These are phyloP conservation scores for Thereva unica DNA, from an alignment of 2,888 invertebrate genomes.

Conservation along the genomic window DNA sequence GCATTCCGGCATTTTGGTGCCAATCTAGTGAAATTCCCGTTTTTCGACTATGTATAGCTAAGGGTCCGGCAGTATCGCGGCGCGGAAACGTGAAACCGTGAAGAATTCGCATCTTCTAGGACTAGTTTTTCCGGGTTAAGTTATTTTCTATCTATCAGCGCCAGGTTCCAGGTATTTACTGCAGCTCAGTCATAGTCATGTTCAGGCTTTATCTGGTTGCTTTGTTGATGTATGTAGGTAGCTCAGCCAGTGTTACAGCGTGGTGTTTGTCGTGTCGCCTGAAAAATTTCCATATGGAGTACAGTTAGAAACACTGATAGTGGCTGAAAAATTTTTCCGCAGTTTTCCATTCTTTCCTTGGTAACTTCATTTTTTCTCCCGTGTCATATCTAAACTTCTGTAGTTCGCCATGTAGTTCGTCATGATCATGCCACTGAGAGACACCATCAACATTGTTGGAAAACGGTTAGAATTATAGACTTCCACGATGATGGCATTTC, in stretches of 20 bases:
- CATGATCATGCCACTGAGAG: slow-evolving; percentile 30
- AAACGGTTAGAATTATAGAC: slow-evolving; percentile 4
- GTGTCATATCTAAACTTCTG: slow-evolving; percentile 21
- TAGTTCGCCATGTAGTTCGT: slow-evolving; percentile 4
- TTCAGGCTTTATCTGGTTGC: slow-evolving; percentile 17
- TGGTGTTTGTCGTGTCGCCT: slow-evolving; percentile 30
- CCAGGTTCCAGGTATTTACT: slow-evolving; percentile 11
- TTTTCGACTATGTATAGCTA: slow-evolving; percentile 23
- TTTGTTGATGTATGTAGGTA: slow-evolving; percentile 31
- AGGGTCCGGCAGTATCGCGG: not conserved
- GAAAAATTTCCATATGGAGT: slow-evolving; percentile 30
- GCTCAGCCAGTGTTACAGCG: slow-evolving; percentile 20
- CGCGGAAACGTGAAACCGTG: not conserved
- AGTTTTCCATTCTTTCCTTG: slow-evolving; percentile 32
- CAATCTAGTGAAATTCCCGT: slow-evolving; percentile 25
- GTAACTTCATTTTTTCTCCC: slow-evolving; percentile 20
- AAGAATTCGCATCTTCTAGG: slow-evolving; percentile 4
- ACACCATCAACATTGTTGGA: slow-evolving; percentile 14
- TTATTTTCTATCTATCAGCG: slow-evolving; percentile 14
- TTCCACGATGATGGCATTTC: slow-evolving; percentile 13
- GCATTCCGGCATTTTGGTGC: slow-evolving; percentile 25
- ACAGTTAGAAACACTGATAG: slow-evolving; percentile 25
- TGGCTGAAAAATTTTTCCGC: slow-evolving; percentile 27
- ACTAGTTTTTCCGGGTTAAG: slow-evolving; percentile 30
- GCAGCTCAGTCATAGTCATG: slow-evolving; percentile 17